These are phyloP conservation scores for Andrena fulva DNA, from an alignment of 2,888 invertebrate genomes.

Conservation along the genomic window DNA sequence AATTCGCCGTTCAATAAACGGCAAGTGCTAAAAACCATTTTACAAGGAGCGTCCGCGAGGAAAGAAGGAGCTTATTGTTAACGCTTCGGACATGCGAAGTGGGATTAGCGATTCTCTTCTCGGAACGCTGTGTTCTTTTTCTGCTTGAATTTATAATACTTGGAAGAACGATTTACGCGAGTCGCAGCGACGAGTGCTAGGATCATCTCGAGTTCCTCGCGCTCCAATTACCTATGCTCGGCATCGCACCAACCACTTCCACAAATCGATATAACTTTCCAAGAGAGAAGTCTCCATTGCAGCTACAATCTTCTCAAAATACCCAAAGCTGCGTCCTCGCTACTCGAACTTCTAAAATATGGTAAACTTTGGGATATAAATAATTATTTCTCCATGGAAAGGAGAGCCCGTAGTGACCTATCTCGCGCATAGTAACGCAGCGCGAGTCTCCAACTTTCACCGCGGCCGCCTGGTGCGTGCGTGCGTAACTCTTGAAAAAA, in stretches of 20 bases:
- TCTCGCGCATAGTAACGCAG: neutral
- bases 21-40: slow-evolving; percentile 42
- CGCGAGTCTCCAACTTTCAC: slow-evolving; percentile 45
- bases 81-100: slow-evolving; percentile 26
- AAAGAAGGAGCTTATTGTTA: slow-evolving; percentile 38
- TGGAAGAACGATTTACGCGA: slow-evolving; percentile 13
- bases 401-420: neutral
- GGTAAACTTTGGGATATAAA: too few species aligned
- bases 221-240: too few species aligned
- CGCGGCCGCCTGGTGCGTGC: slow-evolving; percentile 5
- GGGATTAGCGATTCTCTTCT: slow-evolving; percentile 34
- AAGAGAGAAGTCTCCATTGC: too few species aligned
- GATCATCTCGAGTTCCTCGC: neutral
- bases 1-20: slow-evolving; percentile 30
- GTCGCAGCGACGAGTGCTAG: neutral
- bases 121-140: slow-evolving; percentile 9
- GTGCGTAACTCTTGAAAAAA: slow-evolving; percentile 15
- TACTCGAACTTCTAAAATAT: too few species aligned
- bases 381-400: neutral
- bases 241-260: too few species aligned
- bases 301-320: too few species aligned
- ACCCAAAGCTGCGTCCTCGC: too few species aligned
- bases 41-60: slow-evolving; percentile 21
- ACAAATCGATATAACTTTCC: too few species aligned
- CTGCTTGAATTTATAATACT: slow-evolving; percentile 10